Conservation (phyloP, 2,113 vertebrate species). For the Arenaria interpres region DNA sequence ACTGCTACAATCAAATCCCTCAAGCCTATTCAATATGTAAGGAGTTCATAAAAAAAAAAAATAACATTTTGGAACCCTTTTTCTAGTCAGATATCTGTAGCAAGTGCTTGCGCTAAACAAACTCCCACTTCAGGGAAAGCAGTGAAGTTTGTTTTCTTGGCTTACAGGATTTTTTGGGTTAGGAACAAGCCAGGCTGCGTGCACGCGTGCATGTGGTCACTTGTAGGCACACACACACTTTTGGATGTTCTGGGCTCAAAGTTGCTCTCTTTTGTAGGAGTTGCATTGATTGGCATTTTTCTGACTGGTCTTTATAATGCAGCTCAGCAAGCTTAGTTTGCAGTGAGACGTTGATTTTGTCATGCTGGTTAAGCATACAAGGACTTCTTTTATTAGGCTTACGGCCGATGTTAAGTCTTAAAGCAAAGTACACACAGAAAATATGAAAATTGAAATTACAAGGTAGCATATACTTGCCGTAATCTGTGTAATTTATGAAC, state of each 20-base stretch:
- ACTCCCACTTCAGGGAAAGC: not conserved
- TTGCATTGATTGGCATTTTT: not conserved
- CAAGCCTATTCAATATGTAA: slow-evolving; percentile 85
- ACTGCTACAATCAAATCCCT: slow-evolving; percentile 78
- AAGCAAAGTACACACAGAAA: not conserved
- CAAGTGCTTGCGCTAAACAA: not conserved
- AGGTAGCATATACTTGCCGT: not conserved
- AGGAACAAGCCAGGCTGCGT: not conserved
- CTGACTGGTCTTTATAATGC: not conserved
- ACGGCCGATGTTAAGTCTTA: not conserved
- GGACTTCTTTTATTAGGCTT: not conserved
- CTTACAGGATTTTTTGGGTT: not conserved
- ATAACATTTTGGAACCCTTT: not conserved
- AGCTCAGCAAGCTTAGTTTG: not conserved
- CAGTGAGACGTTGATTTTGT: not conserved
- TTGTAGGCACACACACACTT: not conserved
- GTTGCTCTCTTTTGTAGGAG: not conserved
- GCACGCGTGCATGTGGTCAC: fast-evolving
- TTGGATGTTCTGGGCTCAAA: not conserved
- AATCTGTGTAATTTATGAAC: not conserved
- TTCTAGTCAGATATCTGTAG: not conserved
- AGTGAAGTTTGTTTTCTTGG: not conserved
- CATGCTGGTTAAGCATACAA: not conserved
- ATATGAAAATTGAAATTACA: not conserved
- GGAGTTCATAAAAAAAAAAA: slow-evolving; percentile 1